Base-by-base conservation (phyloP, 2,113 vertebrate genomes). In the Macrotus californicus region DNA sequence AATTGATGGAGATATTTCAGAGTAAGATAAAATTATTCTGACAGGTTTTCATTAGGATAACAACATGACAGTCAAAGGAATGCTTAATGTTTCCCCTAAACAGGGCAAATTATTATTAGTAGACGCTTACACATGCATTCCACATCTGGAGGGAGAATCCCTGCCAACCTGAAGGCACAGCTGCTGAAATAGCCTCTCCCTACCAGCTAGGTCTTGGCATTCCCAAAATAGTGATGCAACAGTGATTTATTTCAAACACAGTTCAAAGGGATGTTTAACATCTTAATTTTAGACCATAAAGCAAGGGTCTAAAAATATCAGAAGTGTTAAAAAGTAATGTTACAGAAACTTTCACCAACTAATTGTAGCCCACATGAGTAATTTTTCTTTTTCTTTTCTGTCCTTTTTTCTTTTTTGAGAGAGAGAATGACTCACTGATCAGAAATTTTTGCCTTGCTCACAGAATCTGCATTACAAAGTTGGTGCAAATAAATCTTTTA, bases 21-120 rank as follows among this genome's bases (percentile, higher is more conserved):
- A 83, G 77, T 88, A 93, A 96, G 96, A 97, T 94, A 95, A 96
- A 96, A 94, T 96, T 80, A 94, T 94, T 96, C 95, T 96, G 96
- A 93, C 94, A 95, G 96, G 66, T 95, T 96, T 97, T 97, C 88
- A 95, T 97, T 96, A 94, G 86, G 48, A 59, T 95, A 96, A 92
- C 92, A 95, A 95, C 56, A 61, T 93, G 92, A 95, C 82, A 94
- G 85, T 96, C 43, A 93, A 85, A 93, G 73, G 86, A 89, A 64
- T 97, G 84, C 73, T 72, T 94, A 96, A 72, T 90, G 94, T 93
- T 95, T 87, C 46, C 41, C 70, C 86, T 89, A 91, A 96, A 96
- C 91, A 94, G 0, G 52, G 93, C 64, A 96, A 95, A 95, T 93
- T 95, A 80, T 95, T 97, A 96, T 94, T 95, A 94, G 95, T 95